Evolutionary conservation across 1,140 invertebrate genomes (phyloP).

Genomic region (Pseudomyrmex dendroicus): DNA sequence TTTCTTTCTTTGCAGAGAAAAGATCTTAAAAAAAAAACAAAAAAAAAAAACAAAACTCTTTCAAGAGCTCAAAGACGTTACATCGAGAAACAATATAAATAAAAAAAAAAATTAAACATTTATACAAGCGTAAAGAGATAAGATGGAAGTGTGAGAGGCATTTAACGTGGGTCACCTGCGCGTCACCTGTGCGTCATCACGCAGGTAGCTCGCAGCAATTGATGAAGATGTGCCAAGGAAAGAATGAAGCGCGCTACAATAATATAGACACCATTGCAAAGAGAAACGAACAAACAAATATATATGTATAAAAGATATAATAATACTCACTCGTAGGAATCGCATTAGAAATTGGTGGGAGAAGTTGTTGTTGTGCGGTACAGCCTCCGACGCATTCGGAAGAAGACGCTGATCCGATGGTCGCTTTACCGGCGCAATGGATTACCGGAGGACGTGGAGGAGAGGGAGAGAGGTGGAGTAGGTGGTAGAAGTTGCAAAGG

Average conservation of each 20-base stretch:
- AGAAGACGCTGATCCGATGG: slow-evolving; percentile 40
- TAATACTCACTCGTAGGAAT: slow-evolving; percentile 80
- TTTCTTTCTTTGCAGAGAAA: too few relatives aligned
- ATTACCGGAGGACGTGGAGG: slow-evolving; percentile 21
- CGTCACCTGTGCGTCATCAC: slow-evolving; percentile 71
- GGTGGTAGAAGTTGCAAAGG: slow-evolving; percentile 56
- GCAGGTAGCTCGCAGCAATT: slow-evolving; percentile 62
- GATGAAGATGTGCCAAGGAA: background rate
- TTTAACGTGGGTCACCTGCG: slow-evolving; percentile 53
- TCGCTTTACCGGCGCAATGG: slow-evolving; percentile 34
- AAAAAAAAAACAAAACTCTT: too few relatives aligned
- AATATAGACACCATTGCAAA: background rate
- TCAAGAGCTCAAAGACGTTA: too few relatives aligned
- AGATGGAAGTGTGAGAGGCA: too few relatives aligned
- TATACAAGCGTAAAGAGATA: background rate
- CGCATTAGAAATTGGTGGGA: slow-evolving; percentile 68
- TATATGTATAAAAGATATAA: slow-evolving; percentile 40
- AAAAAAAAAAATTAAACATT: background rate
- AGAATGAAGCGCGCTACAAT: background rate
- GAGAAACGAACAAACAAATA: background rate
- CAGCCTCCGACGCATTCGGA: slow-evolving; percentile 51
- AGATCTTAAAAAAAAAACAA: too few relatives aligned
- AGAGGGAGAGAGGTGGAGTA: slow-evolving; percentile 46
- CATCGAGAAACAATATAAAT: too few relatives aligned
- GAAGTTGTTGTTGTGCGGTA: slow-evolving; percentile 25